Conservation (phyloP, 2,797 vertebrate species). For the Psittacula echo region DNA sequence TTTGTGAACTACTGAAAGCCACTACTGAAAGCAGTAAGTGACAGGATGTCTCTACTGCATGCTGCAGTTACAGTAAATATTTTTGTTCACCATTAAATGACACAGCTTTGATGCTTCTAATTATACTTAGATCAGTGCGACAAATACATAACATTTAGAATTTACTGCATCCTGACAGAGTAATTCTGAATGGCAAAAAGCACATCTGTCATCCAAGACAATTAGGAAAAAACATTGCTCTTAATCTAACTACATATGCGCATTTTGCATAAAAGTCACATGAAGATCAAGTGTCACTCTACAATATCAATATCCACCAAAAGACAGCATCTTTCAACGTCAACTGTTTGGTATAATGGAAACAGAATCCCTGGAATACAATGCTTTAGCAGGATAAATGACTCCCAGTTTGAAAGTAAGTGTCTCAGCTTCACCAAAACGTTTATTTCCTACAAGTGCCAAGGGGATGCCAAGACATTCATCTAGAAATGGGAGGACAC, state of each 20-base stretch:
- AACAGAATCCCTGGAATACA: neutral
- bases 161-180: neutral
- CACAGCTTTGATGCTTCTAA: neutral
- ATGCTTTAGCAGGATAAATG: slow-evolving; percentile 18
- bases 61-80: neutral
- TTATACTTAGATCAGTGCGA: neutral
- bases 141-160: neutral
- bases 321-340: neutral
- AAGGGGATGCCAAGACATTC: neutral
- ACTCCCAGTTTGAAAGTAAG: slow-evolving; percentile 39
- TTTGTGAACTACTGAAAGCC: neutral
- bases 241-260: neutral
- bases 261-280: neutral
- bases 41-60: neutral
- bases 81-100: neutral
- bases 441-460: slow-evolving; percentile 5
- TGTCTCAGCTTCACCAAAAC: neutral
- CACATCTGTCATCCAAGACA: neutral
- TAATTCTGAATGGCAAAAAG: neutral
- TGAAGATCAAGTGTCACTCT: neutral
- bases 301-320: neutral
- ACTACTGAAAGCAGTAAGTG: neutral
- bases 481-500: neutral
- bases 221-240: neutral
- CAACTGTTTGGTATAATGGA: neutral